phyloP scores from a whole-genome alignment of 2,888 invertebrate species.

The Leptogaster cylindrica region DNA sequence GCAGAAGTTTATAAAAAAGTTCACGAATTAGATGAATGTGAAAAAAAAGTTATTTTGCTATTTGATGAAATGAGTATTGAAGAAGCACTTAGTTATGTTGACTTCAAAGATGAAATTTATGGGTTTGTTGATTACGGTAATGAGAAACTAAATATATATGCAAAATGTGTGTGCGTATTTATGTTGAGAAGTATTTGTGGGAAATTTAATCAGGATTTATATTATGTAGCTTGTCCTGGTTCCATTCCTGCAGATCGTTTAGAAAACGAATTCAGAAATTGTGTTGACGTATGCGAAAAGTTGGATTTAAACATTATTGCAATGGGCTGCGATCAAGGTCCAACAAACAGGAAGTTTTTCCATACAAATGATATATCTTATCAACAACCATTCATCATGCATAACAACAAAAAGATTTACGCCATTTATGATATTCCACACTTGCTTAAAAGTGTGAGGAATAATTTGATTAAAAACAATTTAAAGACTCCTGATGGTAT shows the following conservation, averaged over 20 bases:
- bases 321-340: neutral
- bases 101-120: constrained; percentile 27
- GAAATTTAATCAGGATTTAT: constrained; percentile 1
- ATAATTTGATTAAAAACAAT: no score
- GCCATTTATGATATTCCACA: no score
- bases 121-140: constrained; percentile 42
- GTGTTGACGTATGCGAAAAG: neutral
- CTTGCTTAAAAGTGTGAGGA: no score
- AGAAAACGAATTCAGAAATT: neutral
- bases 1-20: constrained; percentile 7
- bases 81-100: constrained; percentile 26
- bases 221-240: neutral
- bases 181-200: constrained; percentile 22
- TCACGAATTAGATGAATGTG: neutral
- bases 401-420: no score
- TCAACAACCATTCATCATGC: no score
- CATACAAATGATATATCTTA: no score
- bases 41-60: constrained; percentile 33
- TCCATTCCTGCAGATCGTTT: neutral
- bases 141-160: neutral
- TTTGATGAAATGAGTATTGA: constrained; percentile 43
- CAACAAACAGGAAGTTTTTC: no score
- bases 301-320: neutral
- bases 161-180: constrained; percentile 9
- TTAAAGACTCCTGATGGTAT: no score